phyloP scores from a whole-genome alignment of 2,888 invertebrate species.

The Herminia tarsipennalis region DNA sequence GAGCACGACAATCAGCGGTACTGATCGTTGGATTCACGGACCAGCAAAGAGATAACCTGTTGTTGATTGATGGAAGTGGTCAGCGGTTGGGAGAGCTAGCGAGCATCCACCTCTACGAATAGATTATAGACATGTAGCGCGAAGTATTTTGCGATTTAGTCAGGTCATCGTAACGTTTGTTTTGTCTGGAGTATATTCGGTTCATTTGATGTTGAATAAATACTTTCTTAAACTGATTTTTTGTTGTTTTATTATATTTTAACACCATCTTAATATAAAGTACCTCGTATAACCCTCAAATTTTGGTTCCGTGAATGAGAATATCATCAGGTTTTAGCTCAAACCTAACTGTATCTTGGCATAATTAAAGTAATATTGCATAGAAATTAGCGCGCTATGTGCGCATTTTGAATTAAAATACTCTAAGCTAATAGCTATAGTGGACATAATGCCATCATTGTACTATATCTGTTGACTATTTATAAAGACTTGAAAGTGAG shows the following conservation, averaged over 20 bases:
- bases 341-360: no score
- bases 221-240: conserved; percentile 53
- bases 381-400: no score
- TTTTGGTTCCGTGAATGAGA: no score
- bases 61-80: conserved; percentile 23
- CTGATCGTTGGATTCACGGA: conserved; percentile 17
- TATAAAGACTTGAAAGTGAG: no score
- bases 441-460: no score
- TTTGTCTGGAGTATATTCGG: conserved; percentile 57
- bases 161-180: conserved; percentile 57
- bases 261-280: no score
- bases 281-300: no score
- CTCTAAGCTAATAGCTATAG: no score
- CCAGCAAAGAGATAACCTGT: conserved; percentile 6
- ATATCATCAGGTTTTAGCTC: no score
- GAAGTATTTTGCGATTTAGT: conserved; percentile 56
- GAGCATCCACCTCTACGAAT: conserved; percentile 37
- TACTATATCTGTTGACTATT: no score
- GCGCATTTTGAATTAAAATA: no score
- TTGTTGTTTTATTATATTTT: conserved; percentile 35
- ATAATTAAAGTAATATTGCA: no score
- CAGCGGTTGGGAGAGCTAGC: conserved; percentile 25
- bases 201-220: conserved; percentile 77
- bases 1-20: conserved; percentile 16
- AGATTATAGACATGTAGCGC: conserved; percentile 46